Conservation (phyloP, 2,113 vertebrate genomes). For the Ptychochromis oligacanthus region DNA sequence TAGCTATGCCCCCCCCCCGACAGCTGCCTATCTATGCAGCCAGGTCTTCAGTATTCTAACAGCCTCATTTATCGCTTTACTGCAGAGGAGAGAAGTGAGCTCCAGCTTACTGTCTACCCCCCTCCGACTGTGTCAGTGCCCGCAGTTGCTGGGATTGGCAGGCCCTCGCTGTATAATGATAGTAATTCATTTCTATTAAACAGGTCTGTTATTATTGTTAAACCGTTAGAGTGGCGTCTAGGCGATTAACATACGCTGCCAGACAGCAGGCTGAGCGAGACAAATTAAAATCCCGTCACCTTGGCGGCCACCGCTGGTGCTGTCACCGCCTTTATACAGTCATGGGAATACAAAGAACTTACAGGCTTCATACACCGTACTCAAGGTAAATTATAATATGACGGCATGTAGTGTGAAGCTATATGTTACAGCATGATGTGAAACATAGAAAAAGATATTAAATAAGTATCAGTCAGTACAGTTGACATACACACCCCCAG, state of each 20-base stretch:
- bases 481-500: background rate
- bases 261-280: constrained; percentile 48
- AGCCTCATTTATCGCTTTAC: constrained; percentile 36
- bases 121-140: constrained; percentile 10
- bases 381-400: background rate
- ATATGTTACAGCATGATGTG: background rate
- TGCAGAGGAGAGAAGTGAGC: constrained; percentile 34
- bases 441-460: background rate
- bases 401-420: background rate
- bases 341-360: constrained; percentile 18
- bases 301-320: constrained; percentile 1
- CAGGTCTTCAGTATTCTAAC: constrained; percentile 9
- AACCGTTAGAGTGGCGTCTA: constrained; percentile 59
- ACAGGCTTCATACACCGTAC: background rate
- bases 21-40: constrained; percentile 30
- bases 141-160: constrained; percentile 63
- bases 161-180: constrained; percentile 57
- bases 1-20: background rate
- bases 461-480: background rate
- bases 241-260: constrained; percentile 54
- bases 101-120: constrained; percentile 9
- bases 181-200: constrained; percentile 76
- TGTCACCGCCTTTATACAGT: constrained; percentile 12
- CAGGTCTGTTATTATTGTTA: constrained; percentile 69
- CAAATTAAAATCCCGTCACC: constrained; percentile 60